Conservation (phyloP, 2,113 vertebrate genomes). For the Fregetta grallaria region DNA sequence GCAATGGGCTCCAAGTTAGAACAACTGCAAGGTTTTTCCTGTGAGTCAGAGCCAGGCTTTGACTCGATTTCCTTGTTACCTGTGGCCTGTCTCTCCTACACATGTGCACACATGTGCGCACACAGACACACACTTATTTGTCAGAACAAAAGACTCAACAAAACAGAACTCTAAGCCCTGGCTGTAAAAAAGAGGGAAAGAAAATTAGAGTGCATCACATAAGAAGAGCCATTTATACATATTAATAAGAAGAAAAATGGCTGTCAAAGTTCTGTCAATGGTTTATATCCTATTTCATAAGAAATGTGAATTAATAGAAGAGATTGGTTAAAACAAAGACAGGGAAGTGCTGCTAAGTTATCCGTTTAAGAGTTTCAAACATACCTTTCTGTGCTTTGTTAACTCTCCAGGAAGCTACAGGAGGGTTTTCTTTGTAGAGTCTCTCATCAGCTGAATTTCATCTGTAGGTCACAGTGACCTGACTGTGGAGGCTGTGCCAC, state of each 20-base stretch:
- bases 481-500: slow-evolving; percentile 7
- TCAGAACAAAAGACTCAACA: neutral
- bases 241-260: neutral
- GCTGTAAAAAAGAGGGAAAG: neutral
- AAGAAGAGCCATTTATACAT: neutral
- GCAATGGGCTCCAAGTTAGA: neutral
- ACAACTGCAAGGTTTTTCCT: neutral
- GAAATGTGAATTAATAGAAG: neutral
- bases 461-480: neutral
- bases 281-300: neutral
- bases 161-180: neutral
- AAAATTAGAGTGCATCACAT: neutral
- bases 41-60: neutral
- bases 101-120: fast-evolving
- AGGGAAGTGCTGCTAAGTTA: neutral
- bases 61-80: neutral
- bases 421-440: neutral
- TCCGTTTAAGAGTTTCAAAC: neutral
- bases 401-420: neutral
- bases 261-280: neutral
- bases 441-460: neutral
- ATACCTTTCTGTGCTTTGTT: neutral
- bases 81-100: neutral
- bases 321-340: neutral
- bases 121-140: neutral